Evolutionary conservation across 2,113 vertebrate species (phyloP).

Genomic region (Trachemys scripta): DNA sequence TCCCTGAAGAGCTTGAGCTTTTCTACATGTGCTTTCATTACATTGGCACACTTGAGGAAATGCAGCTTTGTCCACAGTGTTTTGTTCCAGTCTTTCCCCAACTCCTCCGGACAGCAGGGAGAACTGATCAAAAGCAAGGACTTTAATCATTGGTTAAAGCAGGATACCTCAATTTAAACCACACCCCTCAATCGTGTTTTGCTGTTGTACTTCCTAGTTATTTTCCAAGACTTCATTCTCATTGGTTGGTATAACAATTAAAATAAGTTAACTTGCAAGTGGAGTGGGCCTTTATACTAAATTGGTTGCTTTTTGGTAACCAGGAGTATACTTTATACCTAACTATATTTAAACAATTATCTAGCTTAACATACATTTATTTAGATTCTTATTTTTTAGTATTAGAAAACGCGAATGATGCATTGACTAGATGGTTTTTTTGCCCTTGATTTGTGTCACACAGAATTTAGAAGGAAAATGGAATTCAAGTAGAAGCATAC

Average conservation of each 20-base stretch:
- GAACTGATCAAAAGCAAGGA: background rate
- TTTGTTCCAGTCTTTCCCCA: background rate
- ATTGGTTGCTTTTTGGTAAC: background rate
- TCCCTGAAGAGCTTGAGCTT: background rate
- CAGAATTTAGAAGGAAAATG: background rate
- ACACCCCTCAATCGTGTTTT: background rate
- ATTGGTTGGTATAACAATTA: background rate
- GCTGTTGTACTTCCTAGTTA: background rate
- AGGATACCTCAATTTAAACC: background rate
- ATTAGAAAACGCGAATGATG: background rate
- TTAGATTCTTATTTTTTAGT: background rate
- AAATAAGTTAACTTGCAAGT: background rate
- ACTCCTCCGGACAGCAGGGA: accelerated
- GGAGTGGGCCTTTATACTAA: background rate
- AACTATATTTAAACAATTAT: background rate
- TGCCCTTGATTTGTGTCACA: background rate
- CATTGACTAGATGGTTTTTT: background rate
- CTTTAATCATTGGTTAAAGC: background rate
- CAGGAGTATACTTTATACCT: background rate
- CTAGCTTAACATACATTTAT: background rate
- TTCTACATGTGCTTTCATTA: background rate
- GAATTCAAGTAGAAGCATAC: background rate
- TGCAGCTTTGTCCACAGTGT: accelerated
- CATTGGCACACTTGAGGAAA: background rate
- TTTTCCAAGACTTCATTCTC: background rate